Conservation (phyloP, 2,888 invertebrate species). For the Emmelina monodactyla region DNA sequence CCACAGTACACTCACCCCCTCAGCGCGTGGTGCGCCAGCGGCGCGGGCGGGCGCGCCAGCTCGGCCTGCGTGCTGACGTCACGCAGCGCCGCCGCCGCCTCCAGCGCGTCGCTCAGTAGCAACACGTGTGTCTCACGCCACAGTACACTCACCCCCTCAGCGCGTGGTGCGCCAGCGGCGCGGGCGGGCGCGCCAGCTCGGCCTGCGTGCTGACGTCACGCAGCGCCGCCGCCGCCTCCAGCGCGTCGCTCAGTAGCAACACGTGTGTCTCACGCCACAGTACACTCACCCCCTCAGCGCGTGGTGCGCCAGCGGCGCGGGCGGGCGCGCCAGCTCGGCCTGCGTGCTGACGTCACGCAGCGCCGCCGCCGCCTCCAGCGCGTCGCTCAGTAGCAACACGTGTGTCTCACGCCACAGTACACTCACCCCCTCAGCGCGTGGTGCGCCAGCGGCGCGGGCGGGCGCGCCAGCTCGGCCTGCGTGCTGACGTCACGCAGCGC, state of each 20-base stretch:
- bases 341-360: constrained; percentile 84
- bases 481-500: constrained; percentile 84
- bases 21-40: constrained; percentile 85
- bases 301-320: constrained; percentile 84
- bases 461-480: constrained; percentile 91
- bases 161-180: constrained; percentile 85
- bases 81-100: constrained; percentile 86
- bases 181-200: constrained; percentile 90
- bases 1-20: constrained; percentile 42
- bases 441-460: constrained; percentile 86
- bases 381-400: constrained; percentile 86
- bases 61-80: constrained; percentile 88
- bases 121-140: too few relatives aligned
- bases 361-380: constrained; percentile 90
- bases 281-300: constrained; percentile 69
- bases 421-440: constrained; percentile 73
- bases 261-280: too few relatives aligned
- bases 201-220: constrained; percentile 87
- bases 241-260: constrained; percentile 87
- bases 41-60: constrained; percentile 88
- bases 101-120: constrained; percentile 90
- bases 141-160: constrained; percentile 61
- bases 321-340: constrained; percentile 91
- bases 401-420: too few relatives aligned
- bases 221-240: constrained; percentile 88